These are phyloP conservation scores for Colius striatus DNA, from an alignment of 2,113 vertebrate genomes.

Conservation along the genomic window DNA sequence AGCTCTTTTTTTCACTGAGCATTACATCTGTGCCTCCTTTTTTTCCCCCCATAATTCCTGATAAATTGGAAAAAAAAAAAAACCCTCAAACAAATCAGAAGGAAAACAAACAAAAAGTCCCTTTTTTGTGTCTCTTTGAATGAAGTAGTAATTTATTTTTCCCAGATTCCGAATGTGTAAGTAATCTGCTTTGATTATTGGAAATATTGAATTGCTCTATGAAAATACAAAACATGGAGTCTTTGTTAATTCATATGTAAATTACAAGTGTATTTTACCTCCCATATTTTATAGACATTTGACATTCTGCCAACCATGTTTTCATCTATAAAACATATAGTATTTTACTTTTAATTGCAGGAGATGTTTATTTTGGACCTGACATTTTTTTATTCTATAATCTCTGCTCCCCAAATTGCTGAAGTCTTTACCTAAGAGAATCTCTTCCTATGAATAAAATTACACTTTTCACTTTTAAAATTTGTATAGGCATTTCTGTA, in stretches of 20 bases:
- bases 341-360: conserved; percentile 29
- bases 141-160: background rate
- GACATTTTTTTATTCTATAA: background rate
- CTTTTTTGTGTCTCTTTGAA: background rate
- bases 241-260: background rate
- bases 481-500: background rate
- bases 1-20: background rate
- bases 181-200: conserved; percentile 14
- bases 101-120: accelerated
- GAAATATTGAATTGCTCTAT: background rate
- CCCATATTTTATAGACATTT: conserved; percentile 23
- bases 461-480: background rate
- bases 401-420: background rate
- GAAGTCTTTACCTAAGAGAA: background rate
- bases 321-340: background rate
- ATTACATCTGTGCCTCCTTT: background rate
- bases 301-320: conserved; percentile 10
- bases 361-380: background rate
- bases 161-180: background rate
- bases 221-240: background rate
- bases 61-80: background rate
- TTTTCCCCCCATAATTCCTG: background rate
- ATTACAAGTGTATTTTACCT: background rate
- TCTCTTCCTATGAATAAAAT: background rate
- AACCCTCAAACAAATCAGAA: background rate